A percentile compares a stretch with the other conserved stretches of the same genome.
Conservation (phyloP, 64 coral and sea anemone genomes). For the Montipora efflorescens region DNA sequence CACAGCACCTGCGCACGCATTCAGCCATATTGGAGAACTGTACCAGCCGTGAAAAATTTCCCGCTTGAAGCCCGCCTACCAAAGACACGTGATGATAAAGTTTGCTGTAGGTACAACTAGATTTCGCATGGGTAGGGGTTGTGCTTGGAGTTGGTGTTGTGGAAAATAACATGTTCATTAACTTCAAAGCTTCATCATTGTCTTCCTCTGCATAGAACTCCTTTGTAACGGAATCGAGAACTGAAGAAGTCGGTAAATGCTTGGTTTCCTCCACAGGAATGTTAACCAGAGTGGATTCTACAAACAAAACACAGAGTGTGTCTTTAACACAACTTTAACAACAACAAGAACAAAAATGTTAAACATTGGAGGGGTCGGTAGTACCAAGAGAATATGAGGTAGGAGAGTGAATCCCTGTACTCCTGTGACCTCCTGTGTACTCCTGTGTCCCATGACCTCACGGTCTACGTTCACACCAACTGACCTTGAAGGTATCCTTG, state of each 20-base stretch:
- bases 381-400: too few relatives aligned
- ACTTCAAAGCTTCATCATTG: neutral
- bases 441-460: too few relatives aligned
- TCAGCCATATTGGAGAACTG: conserved; percentile 77
- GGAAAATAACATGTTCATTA: neutral
- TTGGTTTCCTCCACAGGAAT: neutral
- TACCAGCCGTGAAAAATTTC: conserved; percentile 78
- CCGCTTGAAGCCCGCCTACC: conserved; percentile 82
- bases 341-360: too few relatives aligned
- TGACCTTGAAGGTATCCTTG: too few relatives aligned
- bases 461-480: too few relatives aligned
- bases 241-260: neutral
- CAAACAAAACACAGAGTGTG: neutral
- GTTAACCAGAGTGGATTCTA: neutral
- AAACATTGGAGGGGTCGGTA: too few relatives aligned
- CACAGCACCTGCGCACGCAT: conserved; percentile 84
- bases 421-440: too few relatives aligned
- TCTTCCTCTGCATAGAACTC: neutral
- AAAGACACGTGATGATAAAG: conserved; percentile 84
- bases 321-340: too few relatives aligned
- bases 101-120: conserved; percentile 75
- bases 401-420: too few relatives aligned
- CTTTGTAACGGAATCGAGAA: neutral
- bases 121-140: neutral
- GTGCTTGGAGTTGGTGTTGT: neutral